Conservation (phyloP, 2,888 invertebrate species). For the Orthosia gracilis region DNA sequence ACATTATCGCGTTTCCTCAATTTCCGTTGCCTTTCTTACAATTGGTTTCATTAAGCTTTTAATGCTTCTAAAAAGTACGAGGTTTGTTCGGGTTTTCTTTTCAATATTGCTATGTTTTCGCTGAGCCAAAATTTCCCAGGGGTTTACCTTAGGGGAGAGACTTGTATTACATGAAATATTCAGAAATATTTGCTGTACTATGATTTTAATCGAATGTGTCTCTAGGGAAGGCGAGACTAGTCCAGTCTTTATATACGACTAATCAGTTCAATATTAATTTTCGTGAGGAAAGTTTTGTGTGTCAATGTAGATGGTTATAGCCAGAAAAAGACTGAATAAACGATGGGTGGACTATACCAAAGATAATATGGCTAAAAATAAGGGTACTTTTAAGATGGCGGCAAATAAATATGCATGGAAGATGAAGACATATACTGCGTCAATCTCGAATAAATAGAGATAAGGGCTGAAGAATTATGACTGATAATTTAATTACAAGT, state of each 20-base stretch:
- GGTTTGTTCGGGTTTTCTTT: conserved; percentile 23
- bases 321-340: neutral
- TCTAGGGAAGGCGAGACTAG: neutral
- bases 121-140: conserved; percentile 38
- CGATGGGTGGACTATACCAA: neutral
- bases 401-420: neutral
- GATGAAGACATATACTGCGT: no score
- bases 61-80: conserved; percentile 17
- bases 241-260: neutral
- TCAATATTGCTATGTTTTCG: conserved; percentile 37
- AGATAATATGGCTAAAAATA: neutral
- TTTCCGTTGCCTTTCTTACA: conserved; percentile 9
- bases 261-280: no score
- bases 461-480: neutral
- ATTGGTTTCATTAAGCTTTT: conserved; percentile 37
- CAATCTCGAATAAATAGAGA: no score
- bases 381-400: neutral
- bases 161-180: conserved; percentile 14
- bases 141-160: conserved; percentile 10
- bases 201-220: conserved; percentile 30
- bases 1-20: conserved; percentile 28
- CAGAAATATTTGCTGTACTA: conserved; percentile 16
- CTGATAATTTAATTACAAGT: neutral
- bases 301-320: neutral
- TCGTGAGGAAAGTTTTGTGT: no score